Conservation (phyloP, 2,113 vertebrate genomes). For the Hepsetus odoe region DNA sequence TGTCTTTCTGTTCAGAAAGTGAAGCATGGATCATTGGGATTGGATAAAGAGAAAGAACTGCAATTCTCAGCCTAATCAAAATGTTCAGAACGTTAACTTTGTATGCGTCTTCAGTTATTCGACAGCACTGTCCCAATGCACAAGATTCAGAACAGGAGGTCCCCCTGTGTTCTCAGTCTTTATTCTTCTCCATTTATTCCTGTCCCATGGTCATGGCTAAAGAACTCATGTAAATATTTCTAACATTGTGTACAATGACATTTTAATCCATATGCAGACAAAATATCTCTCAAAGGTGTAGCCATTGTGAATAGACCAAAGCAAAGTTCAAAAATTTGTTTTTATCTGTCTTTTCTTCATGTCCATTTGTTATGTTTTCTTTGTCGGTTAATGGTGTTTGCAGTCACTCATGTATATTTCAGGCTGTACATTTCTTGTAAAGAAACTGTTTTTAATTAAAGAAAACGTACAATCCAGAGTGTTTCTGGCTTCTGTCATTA, state of each 20-base stretch:
- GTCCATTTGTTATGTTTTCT: slow-evolving; percentile 54
- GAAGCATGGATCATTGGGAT: slow-evolving; percentile 16
- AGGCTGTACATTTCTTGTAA: slow-evolving; percentile 87
- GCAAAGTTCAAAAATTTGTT: slow-evolving; percentile 75
- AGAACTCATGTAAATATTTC: slow-evolving; percentile 73
- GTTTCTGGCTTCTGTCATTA: not conserved
- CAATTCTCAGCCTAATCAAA: slow-evolving; percentile 36
- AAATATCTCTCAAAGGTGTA: slow-evolving; percentile 70
- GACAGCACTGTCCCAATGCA: not conserved
- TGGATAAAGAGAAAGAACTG: not conserved
- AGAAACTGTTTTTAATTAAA: slow-evolving; percentile 84
- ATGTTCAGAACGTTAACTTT: slow-evolving; percentile 53
- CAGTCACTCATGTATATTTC: slow-evolving; percentile 81
- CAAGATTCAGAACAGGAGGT: not conserved
- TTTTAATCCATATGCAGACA: slow-evolving; percentile 67
- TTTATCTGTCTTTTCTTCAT: slow-evolving; percentile 63
- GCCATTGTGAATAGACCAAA: slow-evolving; percentile 89
- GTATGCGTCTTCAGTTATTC: not conserved
- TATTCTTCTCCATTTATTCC: slow-evolving; percentile 14
- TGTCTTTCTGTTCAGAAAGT: slow-evolving; percentile 7
- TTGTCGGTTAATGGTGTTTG: slow-evolving; percentile 65
- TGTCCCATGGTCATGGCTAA: slow-evolving; percentile 38
- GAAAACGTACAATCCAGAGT: slow-evolving; percentile 27
- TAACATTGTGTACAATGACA: slow-evolving; percentile 68
- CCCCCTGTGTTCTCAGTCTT: slow-evolving; percentile 30